These are phyloP conservation scores for Decapterus maruadsi DNA, from an alignment of 2,797 vertebrate genomes.

Conservation along the genomic window DNA sequence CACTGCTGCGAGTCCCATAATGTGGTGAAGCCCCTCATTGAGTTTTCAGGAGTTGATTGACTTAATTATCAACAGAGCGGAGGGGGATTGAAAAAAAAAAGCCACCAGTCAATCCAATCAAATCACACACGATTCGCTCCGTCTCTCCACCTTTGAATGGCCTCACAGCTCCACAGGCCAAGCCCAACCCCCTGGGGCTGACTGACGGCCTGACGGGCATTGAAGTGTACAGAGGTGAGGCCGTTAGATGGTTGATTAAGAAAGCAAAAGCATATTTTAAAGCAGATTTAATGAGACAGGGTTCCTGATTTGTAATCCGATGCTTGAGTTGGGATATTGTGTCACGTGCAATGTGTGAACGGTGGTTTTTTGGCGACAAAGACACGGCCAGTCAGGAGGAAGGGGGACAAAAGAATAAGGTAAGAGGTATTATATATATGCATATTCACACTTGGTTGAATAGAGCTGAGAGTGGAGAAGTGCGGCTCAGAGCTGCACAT, in stretches of 20 bases:
- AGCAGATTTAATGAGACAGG: slow-evolving; percentile 49
- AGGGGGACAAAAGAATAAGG: background rate
- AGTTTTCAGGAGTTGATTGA: slow-evolving; percentile 60
- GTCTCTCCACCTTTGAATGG: slow-evolving; percentile 35
- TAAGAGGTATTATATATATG: background rate
- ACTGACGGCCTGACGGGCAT: slow-evolving; percentile 41
- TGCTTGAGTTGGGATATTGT: slow-evolving; percentile 19
- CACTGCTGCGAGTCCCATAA: slow-evolving; percentile 4
- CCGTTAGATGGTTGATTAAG: slow-evolving; percentile 66
- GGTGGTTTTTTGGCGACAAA: background rate
- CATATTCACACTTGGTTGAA: background rate
- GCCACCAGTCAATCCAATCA: slow-evolving; percentile 51
- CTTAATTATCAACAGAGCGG: slow-evolving; percentile 54
- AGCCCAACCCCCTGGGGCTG: slow-evolving; percentile 19
- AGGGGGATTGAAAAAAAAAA: slow-evolving; percentile 26
- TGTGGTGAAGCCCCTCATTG: slow-evolving; percentile 23
- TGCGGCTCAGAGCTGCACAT: background rate
- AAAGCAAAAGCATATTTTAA: slow-evolving; percentile 43
- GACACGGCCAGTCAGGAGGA: background rate
- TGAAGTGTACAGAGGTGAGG: slow-evolving; percentile 51
- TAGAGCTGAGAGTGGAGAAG: background rate
- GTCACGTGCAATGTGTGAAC: slow-evolving; percentile 20
- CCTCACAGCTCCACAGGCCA: background rate
- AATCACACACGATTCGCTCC: slow-evolving; percentile 40
- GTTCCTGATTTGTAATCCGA: slow-evolving; percentile 16